These are phyloP conservation scores for Eubasilissa splendida DNA, from an alignment of 2,888 invertebrate species.

Conservation along the genomic window DNA sequence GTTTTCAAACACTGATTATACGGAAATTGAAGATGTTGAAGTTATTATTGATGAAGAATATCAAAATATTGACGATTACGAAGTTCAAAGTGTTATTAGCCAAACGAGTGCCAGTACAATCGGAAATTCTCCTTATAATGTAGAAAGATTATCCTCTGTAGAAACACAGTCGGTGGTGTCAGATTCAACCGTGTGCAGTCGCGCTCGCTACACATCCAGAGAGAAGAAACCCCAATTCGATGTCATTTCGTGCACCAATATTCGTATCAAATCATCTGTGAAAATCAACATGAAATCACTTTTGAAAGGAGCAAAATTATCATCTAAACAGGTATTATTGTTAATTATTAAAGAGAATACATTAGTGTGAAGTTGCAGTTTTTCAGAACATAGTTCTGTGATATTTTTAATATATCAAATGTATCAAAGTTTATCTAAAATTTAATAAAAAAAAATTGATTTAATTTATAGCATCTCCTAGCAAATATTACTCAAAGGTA, in stretches of 20 bases:
- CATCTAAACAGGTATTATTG: conserved; percentile 67
- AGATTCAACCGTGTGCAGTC: conserved; percentile 59
- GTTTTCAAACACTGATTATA: conserved; percentile 2
- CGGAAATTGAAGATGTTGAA: conserved; percentile 63
- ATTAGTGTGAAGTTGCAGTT: too few species aligned
- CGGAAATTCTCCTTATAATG: conserved; percentile 7
- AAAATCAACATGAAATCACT: conserved; percentile 69
- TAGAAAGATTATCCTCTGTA: conserved; percentile 61
- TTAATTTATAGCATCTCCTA: too few species aligned
- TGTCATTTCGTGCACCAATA: conserved; percentile 67
- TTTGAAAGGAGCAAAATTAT: conserved; percentile 69
- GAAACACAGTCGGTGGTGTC: conserved; percentile 69
- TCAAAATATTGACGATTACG: conserved; percentile 68
- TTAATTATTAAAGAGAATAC: too few species aligned
- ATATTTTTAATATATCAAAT: too few species aligned
- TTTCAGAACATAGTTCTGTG: too few species aligned
- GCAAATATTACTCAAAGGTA: too few species aligned
- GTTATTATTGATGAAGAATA: conserved; percentile 70
- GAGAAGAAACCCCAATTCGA: conserved; percentile 69
- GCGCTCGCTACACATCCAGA: conserved; percentile 62
- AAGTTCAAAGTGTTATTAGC: conserved; percentile 62
- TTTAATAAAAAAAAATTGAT: too few species aligned
- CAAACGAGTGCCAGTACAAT: conserved; percentile 42
- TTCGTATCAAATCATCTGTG: conserved; percentile 67
- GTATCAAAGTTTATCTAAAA: too few species aligned